A percentile compares a stretch with the other conserved stretches of the same genome.
Evolutionary conservation across 1,140 invertebrate genomes (phyloP).

Genomic region (Brachionus manjavacas): DNA sequence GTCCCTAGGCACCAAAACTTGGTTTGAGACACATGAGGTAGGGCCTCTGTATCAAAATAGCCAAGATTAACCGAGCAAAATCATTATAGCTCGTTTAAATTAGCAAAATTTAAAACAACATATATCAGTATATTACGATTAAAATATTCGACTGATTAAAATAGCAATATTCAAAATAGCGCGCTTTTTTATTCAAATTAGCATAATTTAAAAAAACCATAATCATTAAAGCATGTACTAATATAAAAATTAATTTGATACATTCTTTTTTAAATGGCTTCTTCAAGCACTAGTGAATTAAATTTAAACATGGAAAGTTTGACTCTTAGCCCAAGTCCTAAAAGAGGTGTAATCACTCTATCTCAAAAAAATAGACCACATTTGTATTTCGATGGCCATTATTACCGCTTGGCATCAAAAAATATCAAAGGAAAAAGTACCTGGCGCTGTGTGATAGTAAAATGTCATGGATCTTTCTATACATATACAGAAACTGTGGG

Average conservation of each 20-base stretch:
- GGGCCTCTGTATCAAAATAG: background rate
- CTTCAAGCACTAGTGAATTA: no score
- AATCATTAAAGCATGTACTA: no score
- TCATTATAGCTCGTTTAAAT: background rate
- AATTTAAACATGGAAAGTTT: no score
- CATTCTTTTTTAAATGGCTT: no score
- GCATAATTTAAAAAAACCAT: no score
- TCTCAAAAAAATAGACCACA: background rate
- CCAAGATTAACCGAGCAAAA: constrained; percentile 41
- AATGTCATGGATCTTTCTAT: background rate
- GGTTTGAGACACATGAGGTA: no score
- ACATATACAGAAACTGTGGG: background rate
- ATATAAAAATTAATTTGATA: no score
- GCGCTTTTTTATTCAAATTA: no score
- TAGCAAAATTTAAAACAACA: background rate
- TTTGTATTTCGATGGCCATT: background rate
- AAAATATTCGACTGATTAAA: no score
- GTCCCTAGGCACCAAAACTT: no score
- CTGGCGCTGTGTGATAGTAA: background rate
- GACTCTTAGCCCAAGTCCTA: background rate
- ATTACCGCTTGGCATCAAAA: background rate
- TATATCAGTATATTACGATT: background rate
- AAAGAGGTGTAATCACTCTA: background rate
- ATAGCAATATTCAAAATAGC: no score
- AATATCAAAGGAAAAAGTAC: background rate